These are phyloP conservation scores for Clusia tigrina DNA, from an alignment of 2,888 invertebrate genomes.

Conservation along the genomic window DNA sequence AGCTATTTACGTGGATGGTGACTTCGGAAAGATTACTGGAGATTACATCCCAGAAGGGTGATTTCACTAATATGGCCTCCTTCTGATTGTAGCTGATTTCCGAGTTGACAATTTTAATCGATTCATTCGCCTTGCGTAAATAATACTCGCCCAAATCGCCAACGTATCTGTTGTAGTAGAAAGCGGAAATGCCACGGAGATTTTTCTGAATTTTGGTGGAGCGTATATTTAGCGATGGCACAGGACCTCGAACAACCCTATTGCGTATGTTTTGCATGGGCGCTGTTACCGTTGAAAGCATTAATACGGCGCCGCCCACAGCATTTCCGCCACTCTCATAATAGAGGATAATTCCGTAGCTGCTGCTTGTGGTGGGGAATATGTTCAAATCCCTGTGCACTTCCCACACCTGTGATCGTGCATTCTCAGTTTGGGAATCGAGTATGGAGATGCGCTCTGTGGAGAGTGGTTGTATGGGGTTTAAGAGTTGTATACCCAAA, in stretches of 20 bases:
- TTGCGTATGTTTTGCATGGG: constrained; percentile 78
- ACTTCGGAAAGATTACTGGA: constrained; percentile 90
- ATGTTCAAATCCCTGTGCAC: constrained; percentile 83
- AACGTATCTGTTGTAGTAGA: constrained; percentile 87
- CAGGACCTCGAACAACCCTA: constrained; percentile 78
- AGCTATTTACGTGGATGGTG: constrained; percentile 86
- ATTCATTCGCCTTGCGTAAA: constrained; percentile 86
- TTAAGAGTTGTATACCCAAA: constrained; percentile 87
- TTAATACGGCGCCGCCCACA: constrained; percentile 82
- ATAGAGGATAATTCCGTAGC: constrained; percentile 80
- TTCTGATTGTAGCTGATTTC: constrained; percentile 81
- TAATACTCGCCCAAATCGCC: constrained; percentile 88
- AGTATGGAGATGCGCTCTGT: constrained; percentile 83
- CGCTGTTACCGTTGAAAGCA: constrained; percentile 77
- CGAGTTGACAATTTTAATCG: constrained; percentile 79
- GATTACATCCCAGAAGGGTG: constrained; percentile 86
- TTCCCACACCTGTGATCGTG: constrained; percentile 76
- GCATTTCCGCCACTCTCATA: constrained; percentile 82
- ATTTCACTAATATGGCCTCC: constrained; percentile 83
- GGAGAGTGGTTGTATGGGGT: constrained; percentile 88
- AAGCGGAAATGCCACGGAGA: constrained; percentile 79
- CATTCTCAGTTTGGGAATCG: constrained; percentile 76
- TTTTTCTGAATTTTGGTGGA: constrained; percentile 83
- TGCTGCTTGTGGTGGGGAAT: constrained; percentile 89
- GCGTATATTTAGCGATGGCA: constrained; percentile 77